Conservation (phyloP, 2,888 invertebrate species). For the Lapara coniferarum region DNA sequence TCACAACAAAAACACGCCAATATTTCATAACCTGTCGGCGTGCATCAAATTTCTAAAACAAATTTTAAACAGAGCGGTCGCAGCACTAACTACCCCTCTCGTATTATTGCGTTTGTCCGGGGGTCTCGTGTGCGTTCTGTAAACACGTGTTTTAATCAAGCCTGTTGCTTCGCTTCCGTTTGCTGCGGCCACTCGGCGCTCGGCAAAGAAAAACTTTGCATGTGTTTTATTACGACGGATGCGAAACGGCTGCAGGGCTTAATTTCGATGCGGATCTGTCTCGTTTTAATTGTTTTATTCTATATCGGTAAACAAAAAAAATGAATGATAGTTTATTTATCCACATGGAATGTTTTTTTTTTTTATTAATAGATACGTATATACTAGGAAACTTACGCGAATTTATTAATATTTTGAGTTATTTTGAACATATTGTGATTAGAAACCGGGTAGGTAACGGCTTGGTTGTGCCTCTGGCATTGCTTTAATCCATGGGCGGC, state of each 20-base stretch:
- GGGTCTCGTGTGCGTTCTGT: conserved; percentile 75
- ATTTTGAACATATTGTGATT: no score
- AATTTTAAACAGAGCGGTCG: conserved; percentile 24
- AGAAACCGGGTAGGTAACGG: no score
- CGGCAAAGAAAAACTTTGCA: conserved; percentile 83
- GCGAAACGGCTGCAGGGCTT: conserved; percentile 72
- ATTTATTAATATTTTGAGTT: no score
- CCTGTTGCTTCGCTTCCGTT: conserved; percentile 81
- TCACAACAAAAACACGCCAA: conserved; percentile 1
- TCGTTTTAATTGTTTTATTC: conserved; percentile 74
- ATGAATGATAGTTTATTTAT: conserved; percentile 4
- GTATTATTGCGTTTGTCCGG: conserved; percentile 70
- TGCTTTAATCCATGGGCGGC: no score
- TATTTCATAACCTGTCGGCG: conserved; percentile 18
- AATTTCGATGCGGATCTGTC: conserved; percentile 73
- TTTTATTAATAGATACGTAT: no score
- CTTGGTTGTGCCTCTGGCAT: no score
- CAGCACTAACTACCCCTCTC: conserved; percentile 31
- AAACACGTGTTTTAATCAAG: conserved; percentile 84
- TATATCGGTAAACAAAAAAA: conserved; percentile 53
- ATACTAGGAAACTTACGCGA: no score
- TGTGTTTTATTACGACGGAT: conserved; percentile 82
- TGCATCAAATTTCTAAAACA: conserved; percentile 12
- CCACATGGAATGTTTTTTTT: background rate
- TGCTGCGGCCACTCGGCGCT: conserved; percentile 72